These are phyloP conservation scores for Mormyrus iriodes DNA, from an alignment of 2,113 vertebrate genomes.

Conservation along the genomic window DNA sequence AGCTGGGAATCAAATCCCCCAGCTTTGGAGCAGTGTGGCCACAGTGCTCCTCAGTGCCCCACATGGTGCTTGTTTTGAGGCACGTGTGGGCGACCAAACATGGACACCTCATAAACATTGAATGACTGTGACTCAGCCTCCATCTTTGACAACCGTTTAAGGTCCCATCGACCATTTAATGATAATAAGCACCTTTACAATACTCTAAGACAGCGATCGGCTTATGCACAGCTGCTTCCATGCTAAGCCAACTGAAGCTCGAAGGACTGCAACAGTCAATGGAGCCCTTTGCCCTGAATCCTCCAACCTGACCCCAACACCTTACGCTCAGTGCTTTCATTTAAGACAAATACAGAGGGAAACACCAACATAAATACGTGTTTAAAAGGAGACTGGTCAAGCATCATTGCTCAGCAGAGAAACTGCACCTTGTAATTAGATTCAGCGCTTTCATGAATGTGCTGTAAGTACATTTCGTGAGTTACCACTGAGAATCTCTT, in stretches of 20 bases:
- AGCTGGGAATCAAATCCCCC: neutral
- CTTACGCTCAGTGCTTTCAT: neutral
- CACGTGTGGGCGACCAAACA: neutral
- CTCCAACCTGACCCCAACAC: neutral
- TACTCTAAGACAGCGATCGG: neutral
- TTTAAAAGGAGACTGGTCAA: neutral
- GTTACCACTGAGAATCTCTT: neutral
- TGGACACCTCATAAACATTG: neutral
- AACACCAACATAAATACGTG: neutral
- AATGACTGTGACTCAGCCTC: neutral
- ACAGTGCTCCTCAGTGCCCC: neutral
- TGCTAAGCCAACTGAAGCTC: neutral
- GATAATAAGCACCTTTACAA: neutral
- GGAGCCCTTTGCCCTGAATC: neutral
- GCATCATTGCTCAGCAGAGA: neutral
- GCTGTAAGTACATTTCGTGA: neutral
- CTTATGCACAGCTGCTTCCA: neutral
- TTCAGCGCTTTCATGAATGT: neutral
- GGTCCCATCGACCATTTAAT: neutral
- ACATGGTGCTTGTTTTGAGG: neutral
- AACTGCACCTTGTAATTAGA: neutral
- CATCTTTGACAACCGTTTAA: neutral
- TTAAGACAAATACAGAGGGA: neutral
- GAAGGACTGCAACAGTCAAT: neutral
- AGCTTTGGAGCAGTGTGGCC: neutral